Conservation (phyloP, 2,113 vertebrate genomes). For the Nestor notabilis region DNA sequence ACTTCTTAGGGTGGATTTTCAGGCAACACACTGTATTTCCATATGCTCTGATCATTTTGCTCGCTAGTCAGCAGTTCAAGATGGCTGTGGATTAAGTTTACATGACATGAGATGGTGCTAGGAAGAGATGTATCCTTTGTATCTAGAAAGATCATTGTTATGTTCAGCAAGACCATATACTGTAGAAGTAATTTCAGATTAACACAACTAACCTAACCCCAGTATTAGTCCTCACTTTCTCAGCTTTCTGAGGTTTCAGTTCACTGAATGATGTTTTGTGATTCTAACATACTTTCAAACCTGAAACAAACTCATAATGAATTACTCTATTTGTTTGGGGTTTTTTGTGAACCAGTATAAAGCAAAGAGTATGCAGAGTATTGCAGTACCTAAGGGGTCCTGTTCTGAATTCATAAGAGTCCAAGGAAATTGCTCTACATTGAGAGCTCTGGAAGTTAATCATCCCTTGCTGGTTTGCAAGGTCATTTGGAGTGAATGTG, state of each 20-base stretch:
- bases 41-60: background rate
- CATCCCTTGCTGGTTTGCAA: background rate
- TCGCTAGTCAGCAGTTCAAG: background rate
- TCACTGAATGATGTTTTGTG: background rate
- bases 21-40: background rate
- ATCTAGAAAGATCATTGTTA: background rate
- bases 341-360: background rate
- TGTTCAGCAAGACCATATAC: background rate
- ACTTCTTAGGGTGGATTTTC: background rate
- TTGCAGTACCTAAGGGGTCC: background rate
- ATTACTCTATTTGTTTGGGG: background rate
- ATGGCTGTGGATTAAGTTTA: background rate
- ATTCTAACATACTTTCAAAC: background rate
- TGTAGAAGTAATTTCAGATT: background rate
- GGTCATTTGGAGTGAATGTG: background rate
- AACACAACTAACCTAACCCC: background rate
- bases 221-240: background rate
- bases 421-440: background rate
- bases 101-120: fast-evolving
- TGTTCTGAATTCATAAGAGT: background rate
- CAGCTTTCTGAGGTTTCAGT: background rate
- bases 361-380: background rate
- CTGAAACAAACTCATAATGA: background rate
- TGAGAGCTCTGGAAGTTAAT: background rate
- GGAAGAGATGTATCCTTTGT: background rate